Evolutionary conservation across 2,888 invertebrate genomes (phyloP).

Genomic region (Pasiphila rectangulata): DNA sequence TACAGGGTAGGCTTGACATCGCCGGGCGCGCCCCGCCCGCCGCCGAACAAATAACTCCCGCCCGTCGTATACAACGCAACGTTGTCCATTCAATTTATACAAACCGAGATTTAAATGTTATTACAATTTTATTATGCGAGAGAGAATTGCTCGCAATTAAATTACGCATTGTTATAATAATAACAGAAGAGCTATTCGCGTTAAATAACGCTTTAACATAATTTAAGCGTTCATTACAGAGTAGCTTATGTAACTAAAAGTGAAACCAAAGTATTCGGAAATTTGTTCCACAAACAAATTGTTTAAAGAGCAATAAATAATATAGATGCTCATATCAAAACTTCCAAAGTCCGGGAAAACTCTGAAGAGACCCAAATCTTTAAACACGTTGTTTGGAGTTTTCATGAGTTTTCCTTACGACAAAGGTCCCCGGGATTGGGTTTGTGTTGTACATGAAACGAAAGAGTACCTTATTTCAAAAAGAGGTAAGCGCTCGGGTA

Average conservation of each 20-base stretch:
- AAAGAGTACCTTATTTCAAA: slow-evolving; percentile 17
- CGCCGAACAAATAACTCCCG: slow-evolving; percentile 52
- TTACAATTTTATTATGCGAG: slow-evolving; percentile 33
- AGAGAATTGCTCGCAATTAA: background rate
- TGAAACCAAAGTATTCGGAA: too few species aligned
- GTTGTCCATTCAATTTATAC: slow-evolving; percentile 43
- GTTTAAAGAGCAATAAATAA: background rate
- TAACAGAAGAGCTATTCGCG: background rate
- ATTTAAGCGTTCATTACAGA: too few species aligned
- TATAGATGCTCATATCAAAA: background rate
- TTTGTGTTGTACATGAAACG: slow-evolving; percentile 18
- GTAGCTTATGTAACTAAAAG: too few species aligned
- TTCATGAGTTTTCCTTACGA: slow-evolving; percentile 9
- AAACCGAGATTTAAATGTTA: slow-evolving; percentile 38
- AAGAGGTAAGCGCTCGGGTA: slow-evolving; percentile 6
- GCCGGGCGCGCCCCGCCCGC: slow-evolving; percentile 52
- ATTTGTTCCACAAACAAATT: background rate
- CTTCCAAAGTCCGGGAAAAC: background rate
- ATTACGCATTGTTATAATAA: background rate
- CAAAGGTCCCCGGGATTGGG: slow-evolving; percentile 12
- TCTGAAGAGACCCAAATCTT: slow-evolving; percentile 1
- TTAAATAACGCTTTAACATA: background rate
- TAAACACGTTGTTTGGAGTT: slow-evolving; percentile 9
- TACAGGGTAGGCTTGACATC: slow-evolving; percentile 71
- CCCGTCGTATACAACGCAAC: slow-evolving; percentile 36